Conservation (phyloP, 2,888 invertebrate genomes). For the Ichneumon xanthorius region DNA sequence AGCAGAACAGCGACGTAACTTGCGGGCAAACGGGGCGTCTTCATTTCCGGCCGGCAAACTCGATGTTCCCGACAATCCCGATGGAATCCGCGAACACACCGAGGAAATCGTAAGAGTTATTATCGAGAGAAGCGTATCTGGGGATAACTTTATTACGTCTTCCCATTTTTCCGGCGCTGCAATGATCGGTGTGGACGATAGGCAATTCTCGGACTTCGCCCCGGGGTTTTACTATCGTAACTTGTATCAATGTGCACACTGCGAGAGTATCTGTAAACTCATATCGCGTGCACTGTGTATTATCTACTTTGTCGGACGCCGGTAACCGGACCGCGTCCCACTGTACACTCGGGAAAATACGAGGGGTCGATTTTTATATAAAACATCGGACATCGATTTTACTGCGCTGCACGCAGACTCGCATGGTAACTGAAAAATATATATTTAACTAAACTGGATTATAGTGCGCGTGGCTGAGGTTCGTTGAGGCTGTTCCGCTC, state of each 20-base stretch:
- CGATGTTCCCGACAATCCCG: constrained; percentile 39
- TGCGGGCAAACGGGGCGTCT: constrained; percentile 22
- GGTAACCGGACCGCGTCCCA: not conserved
- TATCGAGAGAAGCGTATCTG: constrained; percentile 56
- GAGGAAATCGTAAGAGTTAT: constrained; percentile 53
- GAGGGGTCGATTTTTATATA: not conserved
- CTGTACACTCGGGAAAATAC: not conserved
- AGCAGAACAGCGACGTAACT: not conserved
- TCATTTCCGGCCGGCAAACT: constrained; percentile 43
- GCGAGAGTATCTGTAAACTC: not conserved
- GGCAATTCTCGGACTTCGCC: constrained; percentile 20
- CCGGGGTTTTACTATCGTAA: not conserved
- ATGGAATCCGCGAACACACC: constrained; percentile 43
- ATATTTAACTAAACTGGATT: not conserved
- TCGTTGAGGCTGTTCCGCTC: no score
- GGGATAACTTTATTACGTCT: constrained; percentile 56
- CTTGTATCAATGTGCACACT: not conserved
- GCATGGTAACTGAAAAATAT: not conserved
- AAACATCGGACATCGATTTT: constrained; percentile 14
- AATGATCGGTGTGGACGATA: constrained; percentile 26
- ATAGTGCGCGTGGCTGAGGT: no score
- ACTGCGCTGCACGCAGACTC: not conserved
- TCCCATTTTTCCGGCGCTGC: constrained; percentile 47
- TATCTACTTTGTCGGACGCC: not conserved
- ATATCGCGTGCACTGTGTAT: not conserved